A percentile compares a stretch with the other conserved stretches of the same genome.
Evolutionary conservation across 2,888 invertebrate species (phyloP).

Genomic region (Himalopsyche japonica): DNA sequence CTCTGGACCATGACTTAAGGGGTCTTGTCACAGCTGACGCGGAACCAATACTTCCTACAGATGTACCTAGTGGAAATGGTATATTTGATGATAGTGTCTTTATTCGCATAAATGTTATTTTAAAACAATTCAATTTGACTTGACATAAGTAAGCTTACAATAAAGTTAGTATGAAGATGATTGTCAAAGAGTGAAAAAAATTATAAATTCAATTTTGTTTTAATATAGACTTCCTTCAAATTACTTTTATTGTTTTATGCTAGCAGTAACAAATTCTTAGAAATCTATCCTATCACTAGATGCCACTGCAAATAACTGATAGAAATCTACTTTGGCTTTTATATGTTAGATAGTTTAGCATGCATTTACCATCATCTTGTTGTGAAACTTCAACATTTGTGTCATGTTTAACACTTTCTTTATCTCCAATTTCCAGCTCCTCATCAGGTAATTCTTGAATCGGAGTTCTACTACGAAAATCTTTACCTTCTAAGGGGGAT

Average conservation of each 20-base stretch:
- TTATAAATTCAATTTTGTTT: too few relatives aligned
- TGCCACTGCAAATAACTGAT: neutral
- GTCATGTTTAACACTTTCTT: conserved; percentile 51
- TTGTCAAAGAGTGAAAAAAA: too few relatives aligned
- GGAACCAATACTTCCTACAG: conserved; percentile 46
- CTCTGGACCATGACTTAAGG: conserved; percentile 49
- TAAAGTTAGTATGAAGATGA: too few relatives aligned
- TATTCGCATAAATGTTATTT: too few relatives aligned
- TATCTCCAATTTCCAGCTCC: conserved; percentile 47
- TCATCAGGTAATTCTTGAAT: conserved; percentile 63
- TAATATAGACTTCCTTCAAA: too few relatives aligned
- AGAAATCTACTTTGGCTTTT: too few relatives aligned
- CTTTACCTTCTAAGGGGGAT: conserved; percentile 27
- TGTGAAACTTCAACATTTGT: conserved; percentile 51
- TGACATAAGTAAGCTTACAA: too few relatives aligned
- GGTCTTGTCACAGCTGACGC: conserved; percentile 49
- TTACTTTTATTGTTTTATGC: too few relatives aligned
- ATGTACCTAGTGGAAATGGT: neutral
- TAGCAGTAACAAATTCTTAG: too few relatives aligned
- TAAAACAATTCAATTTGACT: too few relatives aligned
- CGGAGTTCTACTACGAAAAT: conserved; percentile 61
- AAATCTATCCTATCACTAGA: too few relatives aligned
- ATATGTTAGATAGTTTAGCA: neutral
- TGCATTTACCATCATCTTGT: conserved; percentile 44
- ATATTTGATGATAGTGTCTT: too few relatives aligned